These are phyloP conservation scores for Microvelia longipes DNA, from an alignment of 1,140 invertebrate species.

Conservation along the genomic window DNA sequence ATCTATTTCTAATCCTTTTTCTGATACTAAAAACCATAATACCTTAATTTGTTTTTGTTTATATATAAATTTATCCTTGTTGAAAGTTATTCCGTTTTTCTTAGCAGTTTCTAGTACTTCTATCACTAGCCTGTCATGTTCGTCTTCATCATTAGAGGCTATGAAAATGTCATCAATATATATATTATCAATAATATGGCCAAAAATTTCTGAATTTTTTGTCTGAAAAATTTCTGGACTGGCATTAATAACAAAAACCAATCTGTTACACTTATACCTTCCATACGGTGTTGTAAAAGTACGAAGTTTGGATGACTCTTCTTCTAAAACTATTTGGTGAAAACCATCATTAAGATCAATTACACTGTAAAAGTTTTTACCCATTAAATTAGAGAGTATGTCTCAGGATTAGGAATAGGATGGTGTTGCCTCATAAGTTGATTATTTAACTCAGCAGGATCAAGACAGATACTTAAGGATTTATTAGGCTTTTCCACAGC, in stretches of 20 bases:
- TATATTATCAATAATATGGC: background rate
- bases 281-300: conserved; percentile 1
- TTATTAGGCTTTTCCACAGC: background rate
- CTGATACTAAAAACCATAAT: conserved; percentile 26
- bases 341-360: background rate
- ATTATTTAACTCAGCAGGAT: background rate
- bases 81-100: conserved; percentile 28
- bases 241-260: background rate
- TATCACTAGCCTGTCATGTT: conserved; percentile 1
- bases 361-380: background rate
- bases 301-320: background rate
- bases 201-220: conserved; percentile 7
- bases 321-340: background rate
- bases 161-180: conserved; percentile 6
- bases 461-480: background rate
- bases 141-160: background rate
- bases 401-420: background rate
- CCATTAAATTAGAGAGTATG: background rate
- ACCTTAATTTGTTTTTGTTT: conserved; percentile 30
- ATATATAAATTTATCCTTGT: conserved; percentile 15
- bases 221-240: conserved; percentile 2
- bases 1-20: conserved; percentile 27
- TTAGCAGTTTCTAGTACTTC: conserved; percentile 14
- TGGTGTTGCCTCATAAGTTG: background rate
- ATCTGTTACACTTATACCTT: conserved; percentile 1